phyloP scores from a whole-genome alignment of 2,888 invertebrate species.

The Leucania comma region DNA sequence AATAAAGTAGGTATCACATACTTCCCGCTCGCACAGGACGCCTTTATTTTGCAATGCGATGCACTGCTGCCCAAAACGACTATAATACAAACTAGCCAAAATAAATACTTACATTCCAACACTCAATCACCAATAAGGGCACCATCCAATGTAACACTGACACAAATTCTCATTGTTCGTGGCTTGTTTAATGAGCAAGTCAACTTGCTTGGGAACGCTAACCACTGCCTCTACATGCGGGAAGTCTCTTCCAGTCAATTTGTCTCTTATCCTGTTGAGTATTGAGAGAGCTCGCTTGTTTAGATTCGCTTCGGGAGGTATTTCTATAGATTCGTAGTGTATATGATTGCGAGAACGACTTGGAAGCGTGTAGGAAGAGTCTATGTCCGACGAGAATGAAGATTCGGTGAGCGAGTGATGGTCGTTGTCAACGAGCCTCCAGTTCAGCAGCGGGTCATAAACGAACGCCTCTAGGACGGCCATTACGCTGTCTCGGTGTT shows the following conservation, averaged over 20 bases:
- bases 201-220: constrained; percentile 97
- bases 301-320: constrained; percentile 93
- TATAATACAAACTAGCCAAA: constrained; percentile 3
- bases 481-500: constrained; percentile 99
- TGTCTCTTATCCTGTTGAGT: constrained; percentile 97
- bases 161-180: constrained; percentile 99
- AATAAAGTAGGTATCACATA: background rate
- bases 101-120: constrained; percentile 17
- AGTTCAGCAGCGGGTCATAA: constrained; percentile 99
- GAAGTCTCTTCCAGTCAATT: constrained; percentile 98
- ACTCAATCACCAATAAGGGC: constrained; percentile 92
- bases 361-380: constrained; percentile 83
- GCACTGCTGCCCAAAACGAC: background rate
- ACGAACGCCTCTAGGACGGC: constrained; percentile 99
- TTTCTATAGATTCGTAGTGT: constrained; percentile 84
- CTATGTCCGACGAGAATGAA: constrained; percentile 84
- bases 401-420: constrained; percentile 83
- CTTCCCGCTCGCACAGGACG: background rate
- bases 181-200: constrained; percentile 98
- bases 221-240: constrained; percentile 93
- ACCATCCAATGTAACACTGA: constrained; percentile 99
- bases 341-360: constrained; percentile 82
- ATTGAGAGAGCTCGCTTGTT: constrained; percentile 98
- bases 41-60: background rate
- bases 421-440: constrained; percentile 93